Evolutionary conservation across 1,140 invertebrate species (phyloP).

Genomic region (Argopecten irradians): DNA sequence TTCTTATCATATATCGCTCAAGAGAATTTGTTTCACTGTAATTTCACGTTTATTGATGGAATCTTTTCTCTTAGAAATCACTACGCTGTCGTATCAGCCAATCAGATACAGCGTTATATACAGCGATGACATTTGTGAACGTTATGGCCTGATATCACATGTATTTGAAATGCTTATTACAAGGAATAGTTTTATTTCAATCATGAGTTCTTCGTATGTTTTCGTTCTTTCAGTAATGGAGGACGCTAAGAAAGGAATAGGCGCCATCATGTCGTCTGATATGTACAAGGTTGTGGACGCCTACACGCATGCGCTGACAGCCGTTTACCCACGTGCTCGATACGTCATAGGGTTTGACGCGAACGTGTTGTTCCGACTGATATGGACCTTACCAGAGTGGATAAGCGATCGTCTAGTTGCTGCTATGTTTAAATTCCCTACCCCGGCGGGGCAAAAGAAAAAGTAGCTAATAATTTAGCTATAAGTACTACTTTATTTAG

Average conservation of each 20-base stretch:
- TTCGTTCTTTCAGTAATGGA: not conserved
- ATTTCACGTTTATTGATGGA: too few relatives aligned
- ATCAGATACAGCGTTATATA: conserved; percentile 18
- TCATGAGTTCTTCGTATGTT: not conserved
- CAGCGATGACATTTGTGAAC: not conserved
- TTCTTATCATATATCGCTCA: too few relatives aligned
- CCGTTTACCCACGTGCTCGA: conserved; percentile 60
- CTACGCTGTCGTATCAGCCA: too few relatives aligned
- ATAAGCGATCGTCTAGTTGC: conserved; percentile 45
- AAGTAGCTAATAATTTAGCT: too few relatives aligned
- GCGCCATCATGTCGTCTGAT: not conserved
- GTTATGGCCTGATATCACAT: not conserved
- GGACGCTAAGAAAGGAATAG: not conserved
- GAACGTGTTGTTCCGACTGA: conserved; percentile 62
- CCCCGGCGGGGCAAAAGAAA: conserved; percentile 22
- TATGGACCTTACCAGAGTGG: conserved; percentile 57
- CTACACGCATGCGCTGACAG: conserved; percentile 69
- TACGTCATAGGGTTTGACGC: conserved; percentile 70
- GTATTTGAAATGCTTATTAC: not conserved
- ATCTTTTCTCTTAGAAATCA: too few relatives aligned
- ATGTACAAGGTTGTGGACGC: conserved; percentile 65
- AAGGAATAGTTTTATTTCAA: not conserved
- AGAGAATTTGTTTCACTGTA: too few relatives aligned
- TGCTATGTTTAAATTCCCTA: not conserved
- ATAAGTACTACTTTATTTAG: too few relatives aligned